Percentiles rank a stretch among this genome's conserved stretches.
Conservation (phyloP, 2,888 invertebrate species). For the Cephus sareptanus region DNA sequence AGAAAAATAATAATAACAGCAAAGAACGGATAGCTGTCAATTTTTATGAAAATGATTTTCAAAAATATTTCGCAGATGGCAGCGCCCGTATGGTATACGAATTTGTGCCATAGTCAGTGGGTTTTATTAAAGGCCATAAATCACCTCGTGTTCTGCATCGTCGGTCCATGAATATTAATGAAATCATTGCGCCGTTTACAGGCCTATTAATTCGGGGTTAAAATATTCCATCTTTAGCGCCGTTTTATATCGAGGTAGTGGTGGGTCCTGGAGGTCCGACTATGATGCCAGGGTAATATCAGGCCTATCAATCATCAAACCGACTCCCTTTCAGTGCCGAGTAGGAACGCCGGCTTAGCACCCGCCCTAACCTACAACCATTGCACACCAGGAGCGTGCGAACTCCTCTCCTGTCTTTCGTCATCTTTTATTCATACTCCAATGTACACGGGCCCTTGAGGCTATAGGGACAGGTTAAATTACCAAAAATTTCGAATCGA, state of each 20-base stretch:
- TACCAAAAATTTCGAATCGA: conserved; percentile 11
- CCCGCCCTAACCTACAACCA: conserved; percentile 24
- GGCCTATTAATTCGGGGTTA: conserved; percentile 61
- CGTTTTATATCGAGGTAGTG: conserved; percentile 53
- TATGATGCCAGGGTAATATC: conserved; percentile 46
- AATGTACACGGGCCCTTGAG: neutral
- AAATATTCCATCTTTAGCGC: conserved; percentile 58
- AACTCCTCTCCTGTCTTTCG: conserved; percentile 34
- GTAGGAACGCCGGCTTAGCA: conserved; percentile 24
- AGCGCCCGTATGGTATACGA: neutral
- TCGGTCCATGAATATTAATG: conserved; percentile 63
- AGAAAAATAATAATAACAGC: neutral
- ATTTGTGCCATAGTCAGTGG: neutral
- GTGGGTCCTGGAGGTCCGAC: conserved; percentile 18
- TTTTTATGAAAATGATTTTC: neutral
- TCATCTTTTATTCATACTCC: conserved; percentile 52
- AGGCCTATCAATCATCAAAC: conserved; percentile 62
- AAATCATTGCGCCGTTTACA: conserved; percentile 62
- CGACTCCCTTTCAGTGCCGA: conserved; percentile 25
- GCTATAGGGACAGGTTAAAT: neutral
- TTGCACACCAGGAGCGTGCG: conserved; percentile 42
- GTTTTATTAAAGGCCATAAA: conserved; percentile 49
- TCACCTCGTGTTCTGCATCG: conserved; percentile 49
- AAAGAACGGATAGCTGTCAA: neutral
- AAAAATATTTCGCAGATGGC: neutral